A percentile compares a stretch with the other conserved stretches of the same genome.
phyloP scores from a whole-genome alignment of 2,797 vertebrate genomes.

The Brachyrhaphis roseni region DNA sequence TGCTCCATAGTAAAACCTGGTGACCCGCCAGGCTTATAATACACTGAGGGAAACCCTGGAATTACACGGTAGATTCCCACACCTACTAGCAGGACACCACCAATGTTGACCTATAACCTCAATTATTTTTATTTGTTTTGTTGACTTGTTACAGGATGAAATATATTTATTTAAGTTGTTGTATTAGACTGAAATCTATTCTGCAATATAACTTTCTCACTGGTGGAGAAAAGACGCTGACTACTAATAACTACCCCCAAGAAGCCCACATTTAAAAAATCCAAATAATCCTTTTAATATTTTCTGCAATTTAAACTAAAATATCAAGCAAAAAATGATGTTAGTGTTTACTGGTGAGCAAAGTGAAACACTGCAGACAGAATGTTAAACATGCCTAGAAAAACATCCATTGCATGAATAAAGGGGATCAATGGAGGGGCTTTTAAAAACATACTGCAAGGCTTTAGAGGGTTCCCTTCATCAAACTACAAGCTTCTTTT shows the following conservation, averaged over 20 bases:
- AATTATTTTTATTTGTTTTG: background rate
- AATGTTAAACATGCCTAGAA: background rate
- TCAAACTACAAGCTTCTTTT: conserved; percentile 11
- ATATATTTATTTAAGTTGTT: background rate
- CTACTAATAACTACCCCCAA: background rate
- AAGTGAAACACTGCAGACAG: background rate
- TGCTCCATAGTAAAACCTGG: no score
- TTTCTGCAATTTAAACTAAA: background rate
- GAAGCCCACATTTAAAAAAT: background rate
- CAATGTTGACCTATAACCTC: no score
- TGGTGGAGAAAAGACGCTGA: background rate
- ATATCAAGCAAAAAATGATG: background rate
- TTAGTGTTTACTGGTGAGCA: background rate
- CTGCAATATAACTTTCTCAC: background rate
- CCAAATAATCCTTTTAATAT: conserved; percentile 1
- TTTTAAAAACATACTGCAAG: conserved; percentile 34
- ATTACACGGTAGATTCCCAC: no score
- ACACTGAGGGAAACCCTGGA: no score
- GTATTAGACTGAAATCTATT: background rate
- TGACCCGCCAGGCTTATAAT: no score
- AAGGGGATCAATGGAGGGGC: conserved; percentile 35
- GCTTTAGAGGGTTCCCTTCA: conserved; percentile 29
- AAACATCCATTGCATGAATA: conserved; percentile 22
- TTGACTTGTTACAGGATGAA: background rate
- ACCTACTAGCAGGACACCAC: no score